Percentiles rank a stretch among this genome's conserved stretches.
phyloP scores from a whole-genome alignment of 2,797 vertebrate genomes.

The Geotria australis region DNA sequence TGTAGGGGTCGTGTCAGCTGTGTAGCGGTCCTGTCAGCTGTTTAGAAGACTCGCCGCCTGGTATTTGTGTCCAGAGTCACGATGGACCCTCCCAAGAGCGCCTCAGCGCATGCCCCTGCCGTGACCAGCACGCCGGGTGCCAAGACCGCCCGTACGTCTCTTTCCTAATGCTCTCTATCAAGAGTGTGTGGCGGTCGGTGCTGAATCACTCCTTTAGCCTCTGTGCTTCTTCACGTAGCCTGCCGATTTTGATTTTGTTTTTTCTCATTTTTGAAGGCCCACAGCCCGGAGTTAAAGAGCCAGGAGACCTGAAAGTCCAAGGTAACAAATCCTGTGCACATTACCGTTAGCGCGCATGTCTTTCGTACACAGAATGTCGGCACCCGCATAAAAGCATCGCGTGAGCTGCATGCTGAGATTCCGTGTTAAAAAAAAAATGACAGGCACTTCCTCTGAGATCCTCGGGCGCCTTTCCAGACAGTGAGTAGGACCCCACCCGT shows the following conservation, averaged over 20 bases:
- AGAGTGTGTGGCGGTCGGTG: neutral
- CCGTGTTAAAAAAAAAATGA: too few relatives aligned
- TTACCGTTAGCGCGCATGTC: too few relatives aligned
- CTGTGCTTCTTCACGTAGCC: neutral
- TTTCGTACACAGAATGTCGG: too few relatives aligned
- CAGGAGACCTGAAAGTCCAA: neutral
- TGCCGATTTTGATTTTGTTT: neutral
- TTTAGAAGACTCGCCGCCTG: too few relatives aligned
- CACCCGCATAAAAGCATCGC: too few relatives aligned
- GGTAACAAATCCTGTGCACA: neutral
- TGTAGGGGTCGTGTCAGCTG: too few relatives aligned
- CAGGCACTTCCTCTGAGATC: too few relatives aligned
- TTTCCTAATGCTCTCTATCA: neutral
- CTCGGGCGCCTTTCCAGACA: too few relatives aligned
- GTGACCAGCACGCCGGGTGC: neutral
- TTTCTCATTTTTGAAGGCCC: neutral
- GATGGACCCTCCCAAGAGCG: neutral
- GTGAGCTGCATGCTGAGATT: too few relatives aligned
- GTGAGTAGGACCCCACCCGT: too few relatives aligned
- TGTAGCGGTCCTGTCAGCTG: too few relatives aligned
- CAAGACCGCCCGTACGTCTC: neutral
- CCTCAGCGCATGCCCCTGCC: neutral
- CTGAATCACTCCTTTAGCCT: neutral
- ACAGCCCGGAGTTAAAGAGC: neutral
- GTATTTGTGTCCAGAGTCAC: neutral